Conservation (phyloP, 2,888 invertebrate genomes). For the Ophonus ardosiacus region DNA sequence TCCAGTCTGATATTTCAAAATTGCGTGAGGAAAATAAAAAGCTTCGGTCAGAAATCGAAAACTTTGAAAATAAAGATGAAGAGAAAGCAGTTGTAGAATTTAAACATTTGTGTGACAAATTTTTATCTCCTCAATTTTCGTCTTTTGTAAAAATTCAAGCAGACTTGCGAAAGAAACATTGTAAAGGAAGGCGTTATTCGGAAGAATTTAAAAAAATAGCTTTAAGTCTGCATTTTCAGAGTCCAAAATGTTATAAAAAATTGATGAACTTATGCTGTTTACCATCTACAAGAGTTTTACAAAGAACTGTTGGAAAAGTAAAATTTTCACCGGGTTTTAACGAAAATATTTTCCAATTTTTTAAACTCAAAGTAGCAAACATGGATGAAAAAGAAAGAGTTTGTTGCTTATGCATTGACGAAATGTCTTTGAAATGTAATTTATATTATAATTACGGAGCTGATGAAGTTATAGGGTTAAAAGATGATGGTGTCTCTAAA, state of each 20-base stretch:
- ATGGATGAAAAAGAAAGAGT: too few relatives aligned
- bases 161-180: neutral
- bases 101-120: too few relatives aligned
- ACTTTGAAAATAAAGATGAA: neutral
- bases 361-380: too few relatives aligned
- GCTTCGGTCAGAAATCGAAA: neutral
- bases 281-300: neutral
- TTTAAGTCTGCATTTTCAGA: too few relatives aligned
- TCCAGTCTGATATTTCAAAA: too few relatives aligned
- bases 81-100: neutral
- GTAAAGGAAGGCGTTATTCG: constrained; percentile 15
- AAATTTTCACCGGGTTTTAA: neutral
- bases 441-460: too few relatives aligned
- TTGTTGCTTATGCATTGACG: too few relatives aligned
- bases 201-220: neutral
- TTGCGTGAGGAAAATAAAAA: too few relatives aligned
- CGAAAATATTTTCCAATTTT: too few relatives aligned
- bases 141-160: constrained; percentile 49
- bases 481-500: neutral
- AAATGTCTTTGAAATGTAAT: too few relatives aligned
- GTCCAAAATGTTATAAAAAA: neutral
- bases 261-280: neutral
- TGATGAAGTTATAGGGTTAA: too few relatives aligned
- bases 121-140: constrained; percentile 32
- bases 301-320: neutral